These are phyloP conservation scores for Orientallactaga bullata DNA, from an alignment of 2,113 vertebrate genomes.

Conservation along the genomic window DNA sequence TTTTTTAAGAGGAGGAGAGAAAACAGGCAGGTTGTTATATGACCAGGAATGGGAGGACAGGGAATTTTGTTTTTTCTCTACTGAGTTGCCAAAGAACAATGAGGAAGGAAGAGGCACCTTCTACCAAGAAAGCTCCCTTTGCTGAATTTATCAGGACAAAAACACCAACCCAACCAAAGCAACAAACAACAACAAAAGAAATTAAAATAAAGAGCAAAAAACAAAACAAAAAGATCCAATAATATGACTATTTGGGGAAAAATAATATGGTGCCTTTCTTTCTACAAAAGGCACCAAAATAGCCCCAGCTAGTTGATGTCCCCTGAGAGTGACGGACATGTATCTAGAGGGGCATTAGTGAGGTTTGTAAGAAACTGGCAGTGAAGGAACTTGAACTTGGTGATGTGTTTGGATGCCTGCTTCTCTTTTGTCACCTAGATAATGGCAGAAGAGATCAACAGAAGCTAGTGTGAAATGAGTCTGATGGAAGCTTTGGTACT, in stretches of 20 bases:
- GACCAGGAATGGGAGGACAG: constrained; percentile 1
- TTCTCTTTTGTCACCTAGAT: constrained; percentile 52
- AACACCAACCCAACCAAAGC: no score
- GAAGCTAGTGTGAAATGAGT: constrained; percentile 44
- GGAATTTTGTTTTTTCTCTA: constrained; percentile 52
- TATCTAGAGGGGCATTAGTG: background rate
- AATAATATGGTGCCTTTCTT: background rate
- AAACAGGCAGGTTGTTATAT: constrained; percentile 42
- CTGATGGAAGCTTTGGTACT: background rate
- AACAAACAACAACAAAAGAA: no score
- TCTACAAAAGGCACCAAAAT: constrained; percentile 36
- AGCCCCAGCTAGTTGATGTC: background rate
- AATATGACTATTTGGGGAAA: background rate
- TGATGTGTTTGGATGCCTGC: constrained; percentile 41
- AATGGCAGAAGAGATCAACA: constrained; percentile 40
- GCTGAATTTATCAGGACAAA: constrained; percentile 38
- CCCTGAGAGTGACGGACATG: background rate
- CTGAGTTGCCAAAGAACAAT: constrained; percentile 45
- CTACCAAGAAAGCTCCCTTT: constrained; percentile 63
- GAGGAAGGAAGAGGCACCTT: constrained; percentile 54
- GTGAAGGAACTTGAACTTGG: constrained; percentile 49
- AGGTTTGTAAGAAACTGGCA: constrained; percentile 45
- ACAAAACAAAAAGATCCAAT: background rate
- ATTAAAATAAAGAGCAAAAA: no score
- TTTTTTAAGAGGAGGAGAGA: constrained; percentile 43